Evolutionary conservation across 2,888 invertebrate species (phyloP).

Genomic region (Acronicta psi): DNA sequence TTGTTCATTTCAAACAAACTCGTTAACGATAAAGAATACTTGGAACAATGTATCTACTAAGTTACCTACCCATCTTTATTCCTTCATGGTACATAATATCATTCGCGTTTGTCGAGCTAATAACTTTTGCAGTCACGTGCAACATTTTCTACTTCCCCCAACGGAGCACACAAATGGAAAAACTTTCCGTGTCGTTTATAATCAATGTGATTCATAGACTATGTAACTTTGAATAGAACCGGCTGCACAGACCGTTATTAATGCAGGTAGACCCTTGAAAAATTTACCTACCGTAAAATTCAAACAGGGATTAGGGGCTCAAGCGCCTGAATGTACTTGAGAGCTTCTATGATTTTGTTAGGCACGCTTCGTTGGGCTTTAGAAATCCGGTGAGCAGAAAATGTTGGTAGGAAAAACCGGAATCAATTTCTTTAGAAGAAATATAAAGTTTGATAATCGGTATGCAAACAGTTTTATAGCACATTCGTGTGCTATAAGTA

Average conservation of each 20-base stretch:
- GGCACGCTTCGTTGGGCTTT: constrained; percentile 36
- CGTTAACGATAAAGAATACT: constrained; percentile 10
- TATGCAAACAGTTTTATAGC: neutral
- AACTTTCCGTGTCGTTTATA: constrained; percentile 66
- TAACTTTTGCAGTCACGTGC: constrained; percentile 63
- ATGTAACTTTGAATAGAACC: constrained; percentile 47
- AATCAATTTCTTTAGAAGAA: constrained; percentile 29
- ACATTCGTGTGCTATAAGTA: neutral
- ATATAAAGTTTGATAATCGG: constrained; percentile 7
- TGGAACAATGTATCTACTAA: constrained; percentile 9
- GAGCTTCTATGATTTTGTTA: constrained; percentile 46
- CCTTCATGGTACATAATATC: constrained; percentile 21
- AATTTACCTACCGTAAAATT: constrained; percentile 49
- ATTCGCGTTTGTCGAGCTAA: constrained; percentile 38
- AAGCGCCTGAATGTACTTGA: constrained; percentile 25
- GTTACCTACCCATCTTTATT: constrained; percentile 10
- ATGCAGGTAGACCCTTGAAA: constrained; percentile 34
- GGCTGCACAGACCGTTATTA: constrained; percentile 50
- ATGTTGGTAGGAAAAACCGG: constrained; percentile 23
- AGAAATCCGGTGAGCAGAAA: constrained; percentile 23
- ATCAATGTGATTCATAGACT: constrained; percentile 54
- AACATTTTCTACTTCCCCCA: constrained; percentile 60
- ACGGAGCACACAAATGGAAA: constrained; percentile 63
- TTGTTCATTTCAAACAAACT: constrained; percentile 7
- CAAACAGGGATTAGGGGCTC: constrained; percentile 36